Percentiles rank a stretch among this genome's conserved stretches.
These are phyloP conservation scores for Brachypalpus laphriformis DNA, from an alignment of 2,888 invertebrate species.

Conservation along the genomic window DNA sequence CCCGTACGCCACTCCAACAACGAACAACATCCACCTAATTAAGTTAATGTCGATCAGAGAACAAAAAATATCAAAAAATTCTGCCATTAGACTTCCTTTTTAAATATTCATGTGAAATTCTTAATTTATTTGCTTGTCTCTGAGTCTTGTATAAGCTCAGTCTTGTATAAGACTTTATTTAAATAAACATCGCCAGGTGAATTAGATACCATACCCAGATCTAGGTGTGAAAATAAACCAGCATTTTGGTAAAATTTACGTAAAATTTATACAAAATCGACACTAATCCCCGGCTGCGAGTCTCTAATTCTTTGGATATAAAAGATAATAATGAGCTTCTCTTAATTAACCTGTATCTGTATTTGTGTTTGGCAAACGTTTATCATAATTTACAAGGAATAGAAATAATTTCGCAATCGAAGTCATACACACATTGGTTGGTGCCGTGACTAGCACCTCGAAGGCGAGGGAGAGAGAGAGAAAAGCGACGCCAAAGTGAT, in stretches of 20 bases:
- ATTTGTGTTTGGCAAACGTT: conserved; percentile 51
- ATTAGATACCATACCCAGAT: conserved; percentile 11
- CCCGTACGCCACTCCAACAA: not conserved
- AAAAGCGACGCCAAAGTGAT: conserved; percentile 68
- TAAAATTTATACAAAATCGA: conserved; percentile 54
- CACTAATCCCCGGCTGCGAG: conserved; percentile 33
- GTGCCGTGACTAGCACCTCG: not conserved
- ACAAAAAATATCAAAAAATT: conserved; percentile 33
- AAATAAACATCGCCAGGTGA: conserved; percentile 60
- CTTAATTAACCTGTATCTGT: conserved; percentile 36
- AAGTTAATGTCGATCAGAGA: conserved; percentile 57
- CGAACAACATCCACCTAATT: conserved; percentile 51
- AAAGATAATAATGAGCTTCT: conserved; percentile 2
- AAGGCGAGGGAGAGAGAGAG: not conserved
- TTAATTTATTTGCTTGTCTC: conserved; percentile 12
- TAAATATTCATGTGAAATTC: conserved; percentile 68
- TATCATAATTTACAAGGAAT: conserved; percentile 30
- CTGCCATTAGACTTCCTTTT: conserved; percentile 41
- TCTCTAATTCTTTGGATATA: conserved; percentile 2
- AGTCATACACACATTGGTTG: not conserved
- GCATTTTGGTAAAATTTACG: conserved; percentile 44
- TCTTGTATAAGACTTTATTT: conserved; percentile 15
- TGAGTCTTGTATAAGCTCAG: not conserved
- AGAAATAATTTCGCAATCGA: conserved; percentile 5
- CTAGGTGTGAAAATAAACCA: conserved; percentile 66